Conservation (phyloP, 2,113 vertebrate species). For the Cololabis saira region DNA sequence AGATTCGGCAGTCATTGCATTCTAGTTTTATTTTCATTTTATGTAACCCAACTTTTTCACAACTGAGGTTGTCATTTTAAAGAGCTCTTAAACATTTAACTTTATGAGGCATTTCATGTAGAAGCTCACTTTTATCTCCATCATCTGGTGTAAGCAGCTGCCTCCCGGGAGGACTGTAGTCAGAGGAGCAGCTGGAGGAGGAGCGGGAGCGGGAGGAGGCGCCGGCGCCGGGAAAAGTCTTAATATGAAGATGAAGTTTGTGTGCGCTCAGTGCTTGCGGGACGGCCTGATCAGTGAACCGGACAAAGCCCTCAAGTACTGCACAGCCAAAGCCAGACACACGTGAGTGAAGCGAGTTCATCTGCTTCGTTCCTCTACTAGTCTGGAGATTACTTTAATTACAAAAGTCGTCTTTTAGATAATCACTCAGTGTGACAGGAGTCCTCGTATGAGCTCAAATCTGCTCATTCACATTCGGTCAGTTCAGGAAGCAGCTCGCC, state of each 20-base stretch:
- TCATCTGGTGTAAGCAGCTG: conserved; percentile 4
- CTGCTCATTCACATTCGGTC: too few species aligned
- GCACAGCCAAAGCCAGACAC: conserved; percentile 91
- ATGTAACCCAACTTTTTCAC: too few species aligned
- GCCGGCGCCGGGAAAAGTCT: conserved; percentile 34
- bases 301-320: conserved; percentile 91
- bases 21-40: too few species aligned
- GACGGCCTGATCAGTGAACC: conserved; percentile 88
- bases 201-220: conserved; percentile 16
- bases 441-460: too few species aligned
- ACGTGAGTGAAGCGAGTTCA: conserved; percentile 74
- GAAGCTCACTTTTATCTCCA: background rate
- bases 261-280: conserved; percentile 90
- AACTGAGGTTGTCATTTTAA: too few species aligned
- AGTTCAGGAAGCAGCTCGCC: too few species aligned
- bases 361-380: too few species aligned
- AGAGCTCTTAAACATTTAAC: too few species aligned
- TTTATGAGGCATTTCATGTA: background rate
- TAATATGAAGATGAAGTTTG: conserved; percentile 91
- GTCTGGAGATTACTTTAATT: too few species aligned
- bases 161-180: conserved; percentile 20
- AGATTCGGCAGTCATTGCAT: too few species aligned
- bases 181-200: conserved; percentile 42
- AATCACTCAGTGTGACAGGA: too few species aligned
- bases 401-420: too few species aligned